Evolutionary conservation across 2,888 invertebrate species (phyloP), one percentile per base, ranked within the genome.

Genomic region (Endomychus coccineus): DNA sequence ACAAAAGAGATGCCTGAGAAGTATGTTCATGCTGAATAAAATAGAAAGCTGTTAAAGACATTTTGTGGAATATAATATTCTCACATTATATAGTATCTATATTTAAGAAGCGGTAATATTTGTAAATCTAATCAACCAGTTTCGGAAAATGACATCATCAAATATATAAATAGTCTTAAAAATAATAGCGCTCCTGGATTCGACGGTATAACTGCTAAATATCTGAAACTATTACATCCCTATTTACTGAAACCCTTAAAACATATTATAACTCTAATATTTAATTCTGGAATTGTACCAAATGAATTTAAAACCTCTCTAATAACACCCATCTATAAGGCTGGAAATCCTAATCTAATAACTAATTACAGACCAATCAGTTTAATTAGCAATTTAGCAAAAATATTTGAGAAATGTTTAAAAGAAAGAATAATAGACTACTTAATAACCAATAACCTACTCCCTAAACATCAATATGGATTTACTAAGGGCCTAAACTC

Each of bases 321-420:
- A n/a, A 11, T 31, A 5, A 22, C 23, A 22, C 16, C 15, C 23
- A 11, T 10, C 6, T 4, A 15, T 11, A 31, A 31, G 16, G 10
- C 31, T 21, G 12, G 9, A 12, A 23, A 31, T 10, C 22, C 21
- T 15, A 22, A 22, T 7, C 22, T 12, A 10, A 14, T 22, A 5
- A 31, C 31, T 22, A 31, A 31, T 5, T 31, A 31, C 22, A 22
- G 13, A 16, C 31, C 31, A 5, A 31, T 31, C 11, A 23, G 22
- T n/a, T 7, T 31, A 3, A 22, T 31, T 12, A 15, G 16, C n/a
- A 31, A 31, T 16, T 14, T 31, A n/a, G 22, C 15, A 11, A 31
- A 31, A 22, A 31, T 22, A 15, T 31, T 31, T n/a, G 22, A 31
- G 7, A 29, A 29, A 16, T 29, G 29, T 14, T 16, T 30, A 10